Conservation (phyloP, 35 echinoderm and acorn worm genomes). For the Apostichopus parvimensis region DNA sequence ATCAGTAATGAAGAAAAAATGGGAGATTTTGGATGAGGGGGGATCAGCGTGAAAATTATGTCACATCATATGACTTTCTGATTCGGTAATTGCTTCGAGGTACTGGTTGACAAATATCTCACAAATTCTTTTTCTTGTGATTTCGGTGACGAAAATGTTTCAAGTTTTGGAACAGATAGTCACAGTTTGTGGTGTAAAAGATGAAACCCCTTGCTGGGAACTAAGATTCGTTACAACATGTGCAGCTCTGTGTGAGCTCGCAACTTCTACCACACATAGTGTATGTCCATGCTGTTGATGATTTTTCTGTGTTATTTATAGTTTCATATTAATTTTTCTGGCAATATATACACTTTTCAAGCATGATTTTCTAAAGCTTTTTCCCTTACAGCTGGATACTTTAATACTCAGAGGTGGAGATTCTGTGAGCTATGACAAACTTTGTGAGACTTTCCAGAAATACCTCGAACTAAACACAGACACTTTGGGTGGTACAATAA, state of each 20-base stretch:
- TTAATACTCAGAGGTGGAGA: too few species aligned
- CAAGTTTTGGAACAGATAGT: neutral
- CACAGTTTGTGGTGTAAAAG: slow-evolving; percentile 2
- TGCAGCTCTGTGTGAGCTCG: neutral
- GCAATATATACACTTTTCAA: too few species aligned
- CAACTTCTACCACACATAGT: neutral
- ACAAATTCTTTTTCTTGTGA: too few species aligned
- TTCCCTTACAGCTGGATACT: too few species aligned
- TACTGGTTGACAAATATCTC: neutral
- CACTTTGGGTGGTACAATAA: too few species aligned
- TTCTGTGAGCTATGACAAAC: too few species aligned
- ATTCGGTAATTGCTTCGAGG: slow-evolving; percentile 5
- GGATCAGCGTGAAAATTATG: neutral
- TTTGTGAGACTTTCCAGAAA: too few species aligned
- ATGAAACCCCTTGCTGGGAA: neutral
- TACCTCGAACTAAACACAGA: too few species aligned
- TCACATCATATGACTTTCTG: neutral
- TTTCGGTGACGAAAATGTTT: neutral
- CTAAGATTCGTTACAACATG: neutral
- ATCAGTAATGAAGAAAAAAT: neutral
- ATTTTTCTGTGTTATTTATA: too few species aligned
- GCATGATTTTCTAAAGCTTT: too few species aligned
- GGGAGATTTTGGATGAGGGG: neutral
- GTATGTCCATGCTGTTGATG: too few species aligned
- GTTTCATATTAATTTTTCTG: too few species aligned